Percentiles rank a stretch among this genome's conserved stretches.
Evolutionary conservation across 2,888 invertebrate species (phyloP).

Genomic region (Odontothrips loti): DNA sequence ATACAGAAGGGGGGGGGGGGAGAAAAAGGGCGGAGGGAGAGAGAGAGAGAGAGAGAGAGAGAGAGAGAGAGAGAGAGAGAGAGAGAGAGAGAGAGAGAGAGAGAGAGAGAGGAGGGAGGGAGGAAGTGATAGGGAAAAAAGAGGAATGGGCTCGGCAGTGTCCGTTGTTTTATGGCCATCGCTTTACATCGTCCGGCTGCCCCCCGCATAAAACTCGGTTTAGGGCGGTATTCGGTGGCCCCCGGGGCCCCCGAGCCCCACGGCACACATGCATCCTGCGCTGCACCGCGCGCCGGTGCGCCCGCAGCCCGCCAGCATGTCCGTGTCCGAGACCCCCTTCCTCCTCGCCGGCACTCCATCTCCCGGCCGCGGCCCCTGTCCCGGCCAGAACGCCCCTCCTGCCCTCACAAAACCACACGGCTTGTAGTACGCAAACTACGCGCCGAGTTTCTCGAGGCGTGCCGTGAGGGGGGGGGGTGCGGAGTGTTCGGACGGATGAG

Average conservation of each 20-base stretch:
- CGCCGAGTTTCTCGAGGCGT: too few species aligned
- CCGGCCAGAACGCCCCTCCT: too few species aligned
- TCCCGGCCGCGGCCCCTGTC: not conserved
- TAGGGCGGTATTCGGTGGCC: not conserved
- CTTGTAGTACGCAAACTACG: too few species aligned
- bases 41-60: not conserved
- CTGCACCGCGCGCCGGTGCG: too few species aligned
- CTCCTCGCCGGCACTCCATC: not conserved
- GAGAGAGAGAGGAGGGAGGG: not conserved
- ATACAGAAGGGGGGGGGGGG: not conserved
- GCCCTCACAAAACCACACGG: too few species aligned
- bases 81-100: slow-evolving; percentile 4
- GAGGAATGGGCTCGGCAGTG: not conserved
- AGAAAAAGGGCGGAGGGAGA: not conserved
- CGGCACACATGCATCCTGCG: too few species aligned
- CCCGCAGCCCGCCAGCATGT: too few species aligned
- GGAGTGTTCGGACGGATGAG: too few species aligned
- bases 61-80: not conserved
- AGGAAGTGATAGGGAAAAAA: not conserved
- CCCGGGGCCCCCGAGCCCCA: not conserved
- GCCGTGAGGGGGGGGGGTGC: too few species aligned
- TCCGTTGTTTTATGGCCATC: not conserved
- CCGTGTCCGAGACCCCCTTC: not conserved
- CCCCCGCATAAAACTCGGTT: slow-evolving; percentile 14
- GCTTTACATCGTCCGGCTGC: slow-evolving; percentile 11